These are phyloP conservation scores for Rhinophrynus dorsalis DNA, from an alignment of 2,797 vertebrate species.

Conservation along the genomic window DNA sequence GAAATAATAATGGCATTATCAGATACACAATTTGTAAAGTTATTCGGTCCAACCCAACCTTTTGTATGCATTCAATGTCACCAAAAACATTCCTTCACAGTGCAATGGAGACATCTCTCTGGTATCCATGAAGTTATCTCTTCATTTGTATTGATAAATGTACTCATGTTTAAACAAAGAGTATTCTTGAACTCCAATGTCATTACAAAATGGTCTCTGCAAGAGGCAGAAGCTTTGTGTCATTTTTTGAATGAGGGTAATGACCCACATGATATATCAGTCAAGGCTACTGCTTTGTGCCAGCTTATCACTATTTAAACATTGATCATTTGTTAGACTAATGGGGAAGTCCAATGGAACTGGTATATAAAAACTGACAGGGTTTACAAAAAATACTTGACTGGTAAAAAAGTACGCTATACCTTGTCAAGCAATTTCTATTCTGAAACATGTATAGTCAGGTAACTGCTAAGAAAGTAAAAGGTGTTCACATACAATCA, in stretches of 20 bases:
- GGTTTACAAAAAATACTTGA: not conserved
- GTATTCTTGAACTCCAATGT: not conserved
- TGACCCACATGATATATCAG: constrained; percentile 13
- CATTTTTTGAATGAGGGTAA: not conserved
- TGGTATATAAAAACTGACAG: not conserved
- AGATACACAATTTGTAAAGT: too few species aligned
- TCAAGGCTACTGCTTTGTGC: not conserved
- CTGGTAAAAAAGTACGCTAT: too few species aligned
- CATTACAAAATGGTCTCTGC: not conserved
- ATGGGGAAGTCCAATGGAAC: not conserved
- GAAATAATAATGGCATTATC: too few species aligned
- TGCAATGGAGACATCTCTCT: too few species aligned
- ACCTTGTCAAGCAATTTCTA: not conserved
- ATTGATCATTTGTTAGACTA: not conserved
- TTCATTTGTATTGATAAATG: too few species aligned
- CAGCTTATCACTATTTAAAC: constrained; percentile 30
- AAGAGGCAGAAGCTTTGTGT: too few species aligned
- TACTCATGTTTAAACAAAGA: not conserved
- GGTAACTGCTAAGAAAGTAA: not conserved
- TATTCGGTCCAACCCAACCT: too few species aligned
- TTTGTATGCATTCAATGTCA: too few species aligned
- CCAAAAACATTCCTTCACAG: too few species aligned
- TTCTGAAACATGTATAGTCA: constrained; percentile 10
- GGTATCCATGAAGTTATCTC: too few species aligned
- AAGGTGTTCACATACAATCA: not conserved